A percentile compares a stretch with the other conserved stretches of the same genome.
These are phyloP conservation scores for Muschampia plurimacula DNA, from an alignment of 2,888 invertebrate species.

Conservation along the genomic window DNA sequence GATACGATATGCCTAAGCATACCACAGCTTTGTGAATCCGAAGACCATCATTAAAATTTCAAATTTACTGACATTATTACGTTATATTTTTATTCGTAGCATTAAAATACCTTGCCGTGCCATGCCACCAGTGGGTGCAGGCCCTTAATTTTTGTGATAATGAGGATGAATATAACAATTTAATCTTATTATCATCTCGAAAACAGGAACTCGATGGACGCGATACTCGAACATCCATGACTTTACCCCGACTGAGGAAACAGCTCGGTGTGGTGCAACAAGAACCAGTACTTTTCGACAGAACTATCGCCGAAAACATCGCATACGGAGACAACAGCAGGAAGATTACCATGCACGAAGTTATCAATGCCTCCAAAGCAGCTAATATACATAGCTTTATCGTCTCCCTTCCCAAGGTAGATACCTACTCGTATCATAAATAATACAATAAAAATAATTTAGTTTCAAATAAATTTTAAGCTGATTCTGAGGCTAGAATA, in stretches of 20 bases:
- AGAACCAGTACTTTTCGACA: constrained; percentile 93
- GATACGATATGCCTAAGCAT: too few species aligned
- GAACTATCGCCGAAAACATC: constrained; percentile 94
- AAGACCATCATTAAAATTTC: too few species aligned
- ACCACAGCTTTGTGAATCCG: too few species aligned
- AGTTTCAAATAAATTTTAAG: too few species aligned
- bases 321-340: constrained; percentile 93
- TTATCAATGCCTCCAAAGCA: constrained; percentile 90
- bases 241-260: constrained; percentile 88
- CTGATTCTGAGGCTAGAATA: too few species aligned
- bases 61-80: too few species aligned
- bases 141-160: too few species aligned
- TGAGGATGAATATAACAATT: not conserved
- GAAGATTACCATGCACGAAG: constrained; percentile 88
- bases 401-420: constrained; percentile 87
- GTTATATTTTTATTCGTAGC: too few species aligned
- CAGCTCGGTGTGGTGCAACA: constrained; percentile 94
- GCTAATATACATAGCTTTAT: constrained; percentile 94
- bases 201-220: constrained; percentile 82
- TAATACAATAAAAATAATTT: too few species aligned
- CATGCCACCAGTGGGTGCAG: too few species aligned
- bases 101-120: too few species aligned
- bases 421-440: constrained; percentile 3
- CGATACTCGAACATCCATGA: constrained; percentile 85
- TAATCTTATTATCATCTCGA: not conserved